These are phyloP conservation scores for Rachycentron canadum DNA, from an alignment of 2,797 vertebrate genomes.

Conservation along the genomic window DNA sequence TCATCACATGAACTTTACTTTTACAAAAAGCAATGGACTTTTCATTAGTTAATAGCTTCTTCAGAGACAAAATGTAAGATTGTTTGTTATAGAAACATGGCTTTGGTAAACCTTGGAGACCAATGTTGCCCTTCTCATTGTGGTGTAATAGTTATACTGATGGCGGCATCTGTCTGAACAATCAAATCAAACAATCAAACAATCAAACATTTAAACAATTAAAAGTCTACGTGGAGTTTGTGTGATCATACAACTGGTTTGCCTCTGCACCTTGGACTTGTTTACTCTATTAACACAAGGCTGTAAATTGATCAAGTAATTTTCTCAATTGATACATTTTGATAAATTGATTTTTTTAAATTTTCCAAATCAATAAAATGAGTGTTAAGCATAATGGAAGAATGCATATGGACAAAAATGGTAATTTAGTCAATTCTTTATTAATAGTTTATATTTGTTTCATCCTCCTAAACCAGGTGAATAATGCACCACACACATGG, in stretches of 20 bases:
- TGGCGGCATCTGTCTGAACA: neutral
- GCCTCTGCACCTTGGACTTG: constrained; percentile 5
- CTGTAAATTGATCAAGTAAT: neutral
- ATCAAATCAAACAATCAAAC: too few species aligned
- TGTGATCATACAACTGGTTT: constrained; percentile 23
- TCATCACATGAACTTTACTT: neutral
- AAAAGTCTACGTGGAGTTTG: constrained; percentile 2
- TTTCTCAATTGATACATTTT: neutral
- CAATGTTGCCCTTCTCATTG: too few species aligned
- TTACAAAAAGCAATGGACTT: neutral
- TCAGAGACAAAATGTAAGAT: too few species aligned
- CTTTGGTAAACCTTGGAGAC: neutral
- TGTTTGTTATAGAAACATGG: neutral
- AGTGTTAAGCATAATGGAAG: neutral
- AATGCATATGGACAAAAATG: neutral
- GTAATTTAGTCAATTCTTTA: neutral
- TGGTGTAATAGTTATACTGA: neutral
- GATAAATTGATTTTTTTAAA: neutral
- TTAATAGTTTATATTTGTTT: neutral
- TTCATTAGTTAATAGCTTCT: too few species aligned
- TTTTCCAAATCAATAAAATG: neutral
- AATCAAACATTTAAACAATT: too few species aligned
- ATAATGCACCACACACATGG: neutral
- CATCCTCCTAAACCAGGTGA: neutral
- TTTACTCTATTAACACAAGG: neutral